These are phyloP conservation scores for Hepsetus odoe DNA, from an alignment of 2,113 vertebrate species.

Conservation along the genomic window DNA sequence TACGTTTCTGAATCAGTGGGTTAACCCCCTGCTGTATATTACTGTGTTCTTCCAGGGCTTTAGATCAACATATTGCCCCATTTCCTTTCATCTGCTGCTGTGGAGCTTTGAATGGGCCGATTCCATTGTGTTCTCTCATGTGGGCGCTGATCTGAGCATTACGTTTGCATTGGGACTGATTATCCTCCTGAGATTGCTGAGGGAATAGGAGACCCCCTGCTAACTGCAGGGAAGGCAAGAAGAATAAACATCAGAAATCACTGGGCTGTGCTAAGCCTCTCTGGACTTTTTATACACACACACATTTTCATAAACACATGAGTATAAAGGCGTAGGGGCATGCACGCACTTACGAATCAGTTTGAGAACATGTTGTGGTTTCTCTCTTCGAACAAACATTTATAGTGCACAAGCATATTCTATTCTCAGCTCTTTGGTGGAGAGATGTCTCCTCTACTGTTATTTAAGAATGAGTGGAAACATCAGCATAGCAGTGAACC, in stretches of 20 bases:
- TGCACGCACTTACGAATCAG: not conserved
- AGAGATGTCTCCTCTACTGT: not conserved
- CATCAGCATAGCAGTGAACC: not conserved
- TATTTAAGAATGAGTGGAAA: not conserved
- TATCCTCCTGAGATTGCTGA: constrained; percentile 42
- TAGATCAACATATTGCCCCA: not conserved
- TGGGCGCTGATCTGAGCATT: not conserved
- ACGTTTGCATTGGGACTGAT: constrained; percentile 19
- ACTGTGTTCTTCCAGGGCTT: not conserved
- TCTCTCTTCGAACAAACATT: not conserved
- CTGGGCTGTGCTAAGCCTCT: constrained; percentile 13
- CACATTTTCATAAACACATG: constrained; percentile 2
- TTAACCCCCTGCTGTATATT: constrained; percentile 18
- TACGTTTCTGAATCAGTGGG: not conserved
- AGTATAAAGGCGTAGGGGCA: not conserved
- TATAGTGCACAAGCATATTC: not conserved
- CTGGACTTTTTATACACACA: not conserved
- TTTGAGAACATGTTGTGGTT: not conserved
- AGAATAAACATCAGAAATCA: constrained; percentile 32
- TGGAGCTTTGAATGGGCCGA: not conserved
- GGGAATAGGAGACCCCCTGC: constrained; percentile 31
- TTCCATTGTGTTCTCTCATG: not conserved
- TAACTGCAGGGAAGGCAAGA: constrained; percentile 18
- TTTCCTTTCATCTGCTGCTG: constrained; percentile 23
- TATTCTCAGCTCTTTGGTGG: not conserved